These are phyloP conservation scores for Sisyra nigra DNA, from an alignment of 2,888 invertebrate genomes.

Conservation along the genomic window DNA sequence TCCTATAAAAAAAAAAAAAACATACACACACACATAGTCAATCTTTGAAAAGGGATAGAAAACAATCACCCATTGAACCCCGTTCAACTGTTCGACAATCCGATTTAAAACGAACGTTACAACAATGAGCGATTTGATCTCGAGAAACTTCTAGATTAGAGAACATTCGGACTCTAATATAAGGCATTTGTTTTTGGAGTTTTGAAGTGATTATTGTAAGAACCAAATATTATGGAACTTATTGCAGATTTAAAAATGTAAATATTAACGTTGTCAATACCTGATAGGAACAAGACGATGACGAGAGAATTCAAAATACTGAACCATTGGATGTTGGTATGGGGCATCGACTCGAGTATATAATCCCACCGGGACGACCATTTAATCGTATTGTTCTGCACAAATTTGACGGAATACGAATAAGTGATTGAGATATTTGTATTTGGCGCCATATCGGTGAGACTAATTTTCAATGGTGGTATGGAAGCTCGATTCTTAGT, in stretches of 20 bases:
- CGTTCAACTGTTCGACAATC: not conserved
- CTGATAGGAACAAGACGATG: constrained; percentile 90
- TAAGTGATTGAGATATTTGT: constrained; percentile 53
- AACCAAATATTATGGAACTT: too few relatives aligned
- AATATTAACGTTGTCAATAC: too few relatives aligned
- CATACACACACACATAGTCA: too few relatives aligned
- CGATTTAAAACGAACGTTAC: not conserved
- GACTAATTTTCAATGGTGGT: constrained; percentile 55
- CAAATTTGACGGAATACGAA: constrained; percentile 74
- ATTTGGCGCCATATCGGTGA: constrained; percentile 29
- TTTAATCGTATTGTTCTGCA: constrained; percentile 67
- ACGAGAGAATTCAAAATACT: constrained; percentile 95
- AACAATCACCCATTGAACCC: too few relatives aligned
- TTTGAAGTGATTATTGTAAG: too few relatives aligned
- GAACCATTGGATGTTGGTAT: constrained; percentile 98
- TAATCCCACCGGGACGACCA: constrained; percentile 99
- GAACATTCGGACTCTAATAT: too few relatives aligned
- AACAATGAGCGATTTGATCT: too few relatives aligned
- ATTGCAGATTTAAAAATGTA: too few relatives aligned
- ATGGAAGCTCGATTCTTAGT: constrained; percentile 24
- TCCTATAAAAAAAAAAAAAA: constrained; percentile 90
- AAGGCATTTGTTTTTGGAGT: too few relatives aligned
- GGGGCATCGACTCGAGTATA: constrained; percentile 94
- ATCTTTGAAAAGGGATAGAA: too few relatives aligned
- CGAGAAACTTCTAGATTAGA: too few relatives aligned